These are phyloP conservation scores for Neotragus pygmaeus DNA, from an alignment of 2,113 vertebrate species.

Conservation along the genomic window DNA sequence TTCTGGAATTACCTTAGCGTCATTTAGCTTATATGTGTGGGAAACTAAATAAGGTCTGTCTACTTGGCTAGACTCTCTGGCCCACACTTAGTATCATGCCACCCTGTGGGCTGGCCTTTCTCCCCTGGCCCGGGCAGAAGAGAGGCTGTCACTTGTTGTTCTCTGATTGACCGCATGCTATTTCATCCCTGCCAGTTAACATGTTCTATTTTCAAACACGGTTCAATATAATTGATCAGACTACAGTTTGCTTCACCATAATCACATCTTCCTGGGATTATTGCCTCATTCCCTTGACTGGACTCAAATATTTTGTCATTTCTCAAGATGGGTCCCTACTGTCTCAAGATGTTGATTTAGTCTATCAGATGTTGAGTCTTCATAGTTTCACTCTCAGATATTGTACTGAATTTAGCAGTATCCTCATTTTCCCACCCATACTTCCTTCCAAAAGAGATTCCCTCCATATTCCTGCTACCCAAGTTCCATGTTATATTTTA, in stretches of 20 bases:
- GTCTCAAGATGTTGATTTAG: neutral
- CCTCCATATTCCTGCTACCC: neutral
- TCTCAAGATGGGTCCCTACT: neutral
- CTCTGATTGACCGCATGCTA: neutral
- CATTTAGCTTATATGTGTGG: neutral
- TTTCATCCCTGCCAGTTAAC: neutral
- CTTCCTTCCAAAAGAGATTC: neutral
- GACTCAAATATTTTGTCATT: neutral
- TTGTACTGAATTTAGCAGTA: neutral
- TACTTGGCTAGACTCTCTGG: neutral
- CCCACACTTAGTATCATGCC: neutral
- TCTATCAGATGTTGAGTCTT: neutral
- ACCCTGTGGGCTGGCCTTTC: neutral
- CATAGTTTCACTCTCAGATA: neutral
- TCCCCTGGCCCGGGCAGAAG: neutral
- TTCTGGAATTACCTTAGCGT: neutral
- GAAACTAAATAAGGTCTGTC: neutral
- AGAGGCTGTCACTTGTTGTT: neutral
- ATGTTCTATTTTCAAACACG: neutral
- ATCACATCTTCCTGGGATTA: neutral
- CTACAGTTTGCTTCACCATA: neutral
- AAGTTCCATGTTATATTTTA: neutral
- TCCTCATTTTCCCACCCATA: neutral
- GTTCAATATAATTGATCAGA: slow-evolving; percentile 7
- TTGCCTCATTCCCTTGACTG: neutral